Evolutionary conservation across 2,888 invertebrate species (phyloP), one percentile per base, ranked within the genome.

Genomic region (Spatulosminthurus flaviceps): DNA sequence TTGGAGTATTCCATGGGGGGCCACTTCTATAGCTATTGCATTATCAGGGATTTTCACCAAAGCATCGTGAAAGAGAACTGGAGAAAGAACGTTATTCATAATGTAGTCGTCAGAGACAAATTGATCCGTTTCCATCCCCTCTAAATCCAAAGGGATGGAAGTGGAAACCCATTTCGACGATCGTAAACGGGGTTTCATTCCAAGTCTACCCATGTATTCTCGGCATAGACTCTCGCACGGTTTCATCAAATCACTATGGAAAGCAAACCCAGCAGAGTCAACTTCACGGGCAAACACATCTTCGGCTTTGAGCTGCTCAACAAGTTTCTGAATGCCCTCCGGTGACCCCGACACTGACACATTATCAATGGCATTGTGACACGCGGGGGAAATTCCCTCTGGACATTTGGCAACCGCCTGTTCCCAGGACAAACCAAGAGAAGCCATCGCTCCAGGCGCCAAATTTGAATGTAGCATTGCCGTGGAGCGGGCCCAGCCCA

Each of bases 311-410:
- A 96, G 88, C 86, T 91, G 87, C n/a, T 90, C 91, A 13, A 94
- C 92, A 86, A 95, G 92, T 84, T 90, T 90, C 60, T 90, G 89
- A 11, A 96, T 90, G 0, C 92, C 90, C 0, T 89, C 90, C 60
- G 91, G 91, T 0, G 95, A 95, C 0, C 98, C 98, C 2, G 98
- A 98, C 82, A 98, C 90, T 19, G 98, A 97, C 11, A 98, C 97
- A 86, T 95, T 96, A 88, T 98, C 97, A 81, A 89, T 90, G 80
- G 96, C 93, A 89, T 99, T 99, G 89, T 98, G 97, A 88, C 98
- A 99, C 72, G 97, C 97, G 16, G 95, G 93, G 86, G 91, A 91
- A 22, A 97, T 90, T 86, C 92, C 95, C 41, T 92, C 88, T 22
- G 97, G 95, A 86, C 94, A 93, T 77, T 92, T 91, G 84, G 89